Evolutionary conservation across 1,140 invertebrate species (phyloP).

Genomic region (Pseudobourletiella spinata): DNA sequence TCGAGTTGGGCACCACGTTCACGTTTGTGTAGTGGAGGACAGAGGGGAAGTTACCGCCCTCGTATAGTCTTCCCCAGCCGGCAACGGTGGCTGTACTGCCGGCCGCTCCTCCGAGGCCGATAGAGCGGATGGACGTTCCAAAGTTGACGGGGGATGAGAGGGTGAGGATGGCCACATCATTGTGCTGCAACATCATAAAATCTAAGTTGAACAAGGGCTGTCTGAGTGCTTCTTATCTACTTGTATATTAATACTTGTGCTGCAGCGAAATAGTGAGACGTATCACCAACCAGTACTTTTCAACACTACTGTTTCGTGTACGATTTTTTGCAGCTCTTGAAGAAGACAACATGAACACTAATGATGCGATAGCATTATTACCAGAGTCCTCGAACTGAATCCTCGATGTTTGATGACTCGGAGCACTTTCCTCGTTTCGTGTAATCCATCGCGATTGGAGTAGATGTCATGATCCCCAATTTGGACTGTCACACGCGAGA

Average conservation of each 20-base stretch:
- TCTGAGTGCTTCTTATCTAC: background rate
- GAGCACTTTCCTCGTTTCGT: background rate
- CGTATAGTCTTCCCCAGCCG: constrained; percentile 26
- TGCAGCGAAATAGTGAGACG: constrained; percentile 1
- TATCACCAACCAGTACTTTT: too few species aligned
- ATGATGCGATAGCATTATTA: background rate
- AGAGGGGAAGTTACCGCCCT: background rate
- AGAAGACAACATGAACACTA: background rate
- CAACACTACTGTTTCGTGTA: too few species aligned
- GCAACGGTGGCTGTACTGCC: constrained; percentile 16
- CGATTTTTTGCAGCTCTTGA: too few species aligned
- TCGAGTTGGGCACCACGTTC: constrained; percentile 14
- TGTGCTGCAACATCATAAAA: constrained; percentile 16
- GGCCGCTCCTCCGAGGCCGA: constrained; percentile 11
- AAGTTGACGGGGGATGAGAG: constrained; percentile 2
- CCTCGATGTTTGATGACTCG: constrained; percentile 18
- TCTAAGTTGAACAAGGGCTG: background rate
- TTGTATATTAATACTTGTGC: constrained; percentile 5
- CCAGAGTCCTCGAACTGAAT: constrained; percentile 15
- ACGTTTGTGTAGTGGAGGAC: constrained; percentile 15
- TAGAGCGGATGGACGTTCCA: background rate
- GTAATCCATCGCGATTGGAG: background rate
- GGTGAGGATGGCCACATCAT: constrained; percentile 29
- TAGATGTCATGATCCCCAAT: constrained; percentile 26
- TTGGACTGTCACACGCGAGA: constrained; percentile 8